Percentiles rank a stretch among this genome's conserved stretches.
Conservation (phyloP, 2,888 invertebrate species). For the Nudaria mundana region DNA sequence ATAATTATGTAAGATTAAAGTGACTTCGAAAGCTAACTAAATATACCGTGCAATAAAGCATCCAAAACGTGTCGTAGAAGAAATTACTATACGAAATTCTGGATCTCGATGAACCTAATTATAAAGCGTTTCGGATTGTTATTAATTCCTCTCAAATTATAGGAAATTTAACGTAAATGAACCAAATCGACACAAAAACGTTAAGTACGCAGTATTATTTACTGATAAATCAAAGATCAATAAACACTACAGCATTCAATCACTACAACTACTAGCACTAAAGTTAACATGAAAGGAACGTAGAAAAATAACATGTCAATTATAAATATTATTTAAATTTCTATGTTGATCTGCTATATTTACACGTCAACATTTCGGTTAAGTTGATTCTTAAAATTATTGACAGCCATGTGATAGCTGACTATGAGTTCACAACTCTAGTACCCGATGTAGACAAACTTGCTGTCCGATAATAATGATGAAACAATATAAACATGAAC, state of each 20-base stretch:
- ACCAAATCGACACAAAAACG: constrained; percentile 24
- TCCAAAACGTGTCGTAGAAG: constrained; percentile 59
- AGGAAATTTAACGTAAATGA: constrained; percentile 45
- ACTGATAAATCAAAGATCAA: constrained; percentile 38
- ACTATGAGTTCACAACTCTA: constrained; percentile 73
- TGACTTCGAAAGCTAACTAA: constrained; percentile 40
- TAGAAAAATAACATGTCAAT: constrained; percentile 80
- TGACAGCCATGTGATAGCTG: constrained; percentile 82
- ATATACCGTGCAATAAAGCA: constrained; percentile 63
- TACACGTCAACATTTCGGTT: constrained; percentile 78
- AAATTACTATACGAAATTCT: constrained; percentile 72
- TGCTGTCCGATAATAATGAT: constrained; percentile 40
- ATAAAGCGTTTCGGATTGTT: constrained; percentile 79
- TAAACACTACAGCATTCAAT: constrained; percentile 29
- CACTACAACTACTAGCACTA: constrained; percentile 46
- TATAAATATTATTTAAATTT: constrained; percentile 73
- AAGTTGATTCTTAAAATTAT: constrained; percentile 77
- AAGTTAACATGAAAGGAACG: constrained; percentile 66
- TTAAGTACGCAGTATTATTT: constrained; percentile 45
- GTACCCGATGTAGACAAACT: constrained; percentile 71
- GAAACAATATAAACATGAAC: no score
- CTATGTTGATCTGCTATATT: constrained; percentile 79
- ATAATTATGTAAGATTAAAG: constrained; percentile 39
- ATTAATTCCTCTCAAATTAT: constrained; percentile 60
- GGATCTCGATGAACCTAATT: constrained; percentile 76